phyloP scores from a whole-genome alignment of 1,140 invertebrate genomes.

The Drosophila prosaltans region DNA sequence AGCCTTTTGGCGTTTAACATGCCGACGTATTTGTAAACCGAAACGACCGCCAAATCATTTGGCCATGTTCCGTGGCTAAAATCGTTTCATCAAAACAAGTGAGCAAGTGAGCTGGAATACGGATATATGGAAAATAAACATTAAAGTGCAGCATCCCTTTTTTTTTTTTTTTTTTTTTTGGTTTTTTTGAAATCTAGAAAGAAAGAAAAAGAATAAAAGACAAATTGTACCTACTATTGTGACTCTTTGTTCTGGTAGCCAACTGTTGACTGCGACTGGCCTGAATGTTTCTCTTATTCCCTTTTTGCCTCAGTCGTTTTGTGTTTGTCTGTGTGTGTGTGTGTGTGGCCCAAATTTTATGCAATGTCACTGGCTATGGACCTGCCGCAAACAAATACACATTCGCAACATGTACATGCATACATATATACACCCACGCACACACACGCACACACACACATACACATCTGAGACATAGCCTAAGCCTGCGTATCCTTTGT shows the following conservation, averaged over 20 bases:
- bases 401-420: not conserved
- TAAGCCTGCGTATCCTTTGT: constrained; percentile 40
- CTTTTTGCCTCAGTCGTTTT: constrained; percentile 5
- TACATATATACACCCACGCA: not conserved
- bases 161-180: constrained; percentile 31
- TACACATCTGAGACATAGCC: constrained; percentile 37
- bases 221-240: constrained; percentile 55
- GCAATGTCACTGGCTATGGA: constrained; percentile 20
- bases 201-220: constrained; percentile 38
- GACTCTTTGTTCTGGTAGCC: constrained; percentile 42
- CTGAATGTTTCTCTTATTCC: constrained; percentile 5
- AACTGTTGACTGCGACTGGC: constrained; percentile 44
- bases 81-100: not conserved
- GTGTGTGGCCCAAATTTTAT: constrained; percentile 21
- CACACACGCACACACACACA: not conserved
- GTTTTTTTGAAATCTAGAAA: constrained; percentile 7
- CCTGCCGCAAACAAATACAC: constrained; percentile 9
- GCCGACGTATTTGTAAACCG: constrained; percentile 79
- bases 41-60: constrained; percentile 72
- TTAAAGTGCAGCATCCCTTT: constrained; percentile 26
- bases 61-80: constrained; percentile 73
- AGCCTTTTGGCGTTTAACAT: constrained; percentile 91
- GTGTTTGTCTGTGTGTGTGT: constrained; percentile 16
- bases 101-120: constrained; percentile 5
- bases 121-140: constrained; percentile 7